Evolutionary conservation across 2,888 invertebrate genomes (phyloP).

Genomic region (Acronicta aceris): DNA sequence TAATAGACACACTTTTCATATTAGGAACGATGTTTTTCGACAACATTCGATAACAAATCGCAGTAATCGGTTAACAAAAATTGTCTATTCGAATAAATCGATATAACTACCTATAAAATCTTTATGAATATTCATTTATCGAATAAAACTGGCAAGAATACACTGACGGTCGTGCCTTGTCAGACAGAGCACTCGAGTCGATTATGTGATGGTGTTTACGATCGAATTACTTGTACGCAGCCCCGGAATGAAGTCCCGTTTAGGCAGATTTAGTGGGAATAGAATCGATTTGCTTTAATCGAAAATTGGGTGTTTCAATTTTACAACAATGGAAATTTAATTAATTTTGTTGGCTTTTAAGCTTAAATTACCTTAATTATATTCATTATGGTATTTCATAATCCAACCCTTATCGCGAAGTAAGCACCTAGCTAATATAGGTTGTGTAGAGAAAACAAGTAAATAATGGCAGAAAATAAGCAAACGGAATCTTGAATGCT

Average conservation of each 20-base stretch:
- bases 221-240: slow-evolving; percentile 78
- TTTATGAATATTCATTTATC: slow-evolving; percentile 64
- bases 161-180: slow-evolving; percentile 59
- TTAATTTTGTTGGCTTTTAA: background rate
- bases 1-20: slow-evolving; percentile 10
- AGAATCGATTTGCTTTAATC: slow-evolving; percentile 63
- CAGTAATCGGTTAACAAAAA: slow-evolving; percentile 8
- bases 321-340: slow-evolving; percentile 39
- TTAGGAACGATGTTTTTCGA: slow-evolving; percentile 18
- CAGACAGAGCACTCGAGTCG: slow-evolving; percentile 69
- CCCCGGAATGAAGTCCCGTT: slow-evolving; percentile 61
- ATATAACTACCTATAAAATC: slow-evolving; percentile 35
- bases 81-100: slow-evolving; percentile 46
- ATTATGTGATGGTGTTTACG: slow-evolving; percentile 82
- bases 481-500: too few species aligned
- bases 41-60: slow-evolving; percentile 13
- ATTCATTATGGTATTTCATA: too few species aligned
- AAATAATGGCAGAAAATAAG: too few species aligned
- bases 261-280: slow-evolving; percentile 65
- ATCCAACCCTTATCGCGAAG: too few species aligned
- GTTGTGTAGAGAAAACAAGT: too few species aligned
- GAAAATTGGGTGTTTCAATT: slow-evolving; percentile 42
- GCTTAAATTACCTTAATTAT: too few species aligned
- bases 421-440: too few species aligned
- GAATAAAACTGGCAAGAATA: slow-evolving; percentile 49